A percentile compares a stretch with the other conserved stretches of the same genome.
Conservation (phyloP, 2,113 vertebrate genomes). For the Dascyllus trimaculatus region DNA sequence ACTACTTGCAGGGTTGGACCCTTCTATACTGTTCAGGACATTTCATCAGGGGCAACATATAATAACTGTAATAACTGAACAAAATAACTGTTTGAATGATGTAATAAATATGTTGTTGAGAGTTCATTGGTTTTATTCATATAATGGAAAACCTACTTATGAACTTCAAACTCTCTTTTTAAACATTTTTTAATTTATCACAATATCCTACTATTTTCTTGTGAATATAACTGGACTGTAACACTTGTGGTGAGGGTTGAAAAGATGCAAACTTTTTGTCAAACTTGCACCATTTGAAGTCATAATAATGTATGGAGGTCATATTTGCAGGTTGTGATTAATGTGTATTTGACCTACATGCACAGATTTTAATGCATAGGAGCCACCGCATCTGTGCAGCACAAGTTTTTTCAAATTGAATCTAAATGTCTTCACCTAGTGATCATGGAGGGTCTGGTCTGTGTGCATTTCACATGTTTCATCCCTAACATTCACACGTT, state of each 20-base stretch:
- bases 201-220: background rate
- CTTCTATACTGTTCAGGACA: constrained; percentile 1
- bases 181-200: background rate
- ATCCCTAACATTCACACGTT: constrained; percentile 37
- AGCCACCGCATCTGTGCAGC: background rate
- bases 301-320: background rate
- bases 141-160: no score
- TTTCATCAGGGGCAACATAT: background rate
- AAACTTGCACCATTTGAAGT: background rate
- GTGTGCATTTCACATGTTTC: constrained; percentile 40
- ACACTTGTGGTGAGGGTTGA: background rate
- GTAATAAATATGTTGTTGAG: background rate
- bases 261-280: background rate
- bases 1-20: constrained; percentile 25
- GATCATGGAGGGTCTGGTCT: background rate
- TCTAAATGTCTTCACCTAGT: background rate
- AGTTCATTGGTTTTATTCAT: background rate
- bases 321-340: background rate
- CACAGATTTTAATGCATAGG: background rate
- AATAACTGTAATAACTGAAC: no score
- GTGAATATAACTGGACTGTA: background rate
- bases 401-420: constrained; percentile 2
- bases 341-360: background rate
- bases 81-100: background rate
- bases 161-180: no score